Evolutionary conservation across 2,888 invertebrate species (phyloP).

Genomic region (Parapristionchus giblindavisi): DNA sequence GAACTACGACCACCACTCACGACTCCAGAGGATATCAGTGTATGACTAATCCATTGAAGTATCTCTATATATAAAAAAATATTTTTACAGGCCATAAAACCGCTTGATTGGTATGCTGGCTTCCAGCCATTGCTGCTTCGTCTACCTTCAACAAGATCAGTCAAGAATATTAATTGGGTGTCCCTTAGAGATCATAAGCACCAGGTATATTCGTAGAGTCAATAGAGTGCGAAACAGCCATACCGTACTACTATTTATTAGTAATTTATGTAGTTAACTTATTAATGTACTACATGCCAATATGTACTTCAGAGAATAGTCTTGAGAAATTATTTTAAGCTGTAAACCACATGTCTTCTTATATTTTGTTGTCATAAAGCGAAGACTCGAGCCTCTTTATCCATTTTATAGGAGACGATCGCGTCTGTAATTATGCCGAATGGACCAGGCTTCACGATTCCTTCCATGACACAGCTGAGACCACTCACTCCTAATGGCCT

Average conservation of each 20-base stretch:
- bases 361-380: too few relatives aligned
- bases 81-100: conserved; percentile 43
- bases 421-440: conserved; percentile 65
- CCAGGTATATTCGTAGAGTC: conserved; percentile 46
- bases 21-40: neutral
- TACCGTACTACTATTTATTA: too few relatives aligned
- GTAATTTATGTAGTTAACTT: too few relatives aligned
- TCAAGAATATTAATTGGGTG: conserved; percentile 64
- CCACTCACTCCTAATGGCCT: conserved; percentile 58
- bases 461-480: conserved; percentile 54
- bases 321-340: too few relatives aligned
- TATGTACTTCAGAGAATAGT: too few relatives aligned
- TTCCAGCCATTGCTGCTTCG: conserved; percentile 66
- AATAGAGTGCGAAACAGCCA: too few relatives aligned
- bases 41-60: neutral
- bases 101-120: conserved; percentile 65
- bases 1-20: conserved; percentile 17
- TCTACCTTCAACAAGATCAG: conserved; percentile 54
- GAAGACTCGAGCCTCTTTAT: too few relatives aligned
- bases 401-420: conserved; percentile 52
- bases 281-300: too few relatives aligned
- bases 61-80: neutral
- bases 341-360: too few relatives aligned
- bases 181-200: conserved; percentile 65
- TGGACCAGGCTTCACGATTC: conserved; percentile 59